phyloP scores from a whole-genome alignment of 2,113 vertebrate genomes.

The Mohoua ochrocephala region DNA sequence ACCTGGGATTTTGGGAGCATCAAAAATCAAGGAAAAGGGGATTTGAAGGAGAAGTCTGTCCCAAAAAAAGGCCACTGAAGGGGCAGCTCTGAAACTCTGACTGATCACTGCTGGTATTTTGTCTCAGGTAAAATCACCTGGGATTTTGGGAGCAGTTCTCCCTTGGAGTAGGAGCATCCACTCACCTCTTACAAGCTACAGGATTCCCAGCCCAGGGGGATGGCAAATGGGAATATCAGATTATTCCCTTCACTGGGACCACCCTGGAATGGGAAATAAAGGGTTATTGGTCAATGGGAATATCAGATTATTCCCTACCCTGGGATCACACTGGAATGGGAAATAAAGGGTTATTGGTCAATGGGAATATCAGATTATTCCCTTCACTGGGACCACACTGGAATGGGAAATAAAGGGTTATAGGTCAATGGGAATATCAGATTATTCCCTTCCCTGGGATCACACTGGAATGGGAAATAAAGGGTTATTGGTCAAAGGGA shows the following conservation, averaged over 20 bases:
- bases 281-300: background rate
- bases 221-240: background rate
- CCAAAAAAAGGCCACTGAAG: background rate
- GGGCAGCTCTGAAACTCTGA: background rate
- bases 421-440: background rate
- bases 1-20: too few species aligned
- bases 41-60: background rate
- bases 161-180: background rate
- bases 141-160: background rate
- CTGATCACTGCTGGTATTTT: background rate
- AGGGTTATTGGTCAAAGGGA: too few species aligned
- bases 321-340: background rate
- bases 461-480: background rate
- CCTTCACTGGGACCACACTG: accelerated
- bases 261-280: background rate
- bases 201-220: background rate
- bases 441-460: background rate
- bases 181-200: background rate
- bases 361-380: background rate
- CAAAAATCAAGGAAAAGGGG: background rate
- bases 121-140: background rate
- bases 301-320: background rate
- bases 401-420: background rate
- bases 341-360: background rate
- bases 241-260: accelerated